Base-by-base conservation (phyloP, 2,888 invertebrate species). In the Nomada hirtipes region DNA sequence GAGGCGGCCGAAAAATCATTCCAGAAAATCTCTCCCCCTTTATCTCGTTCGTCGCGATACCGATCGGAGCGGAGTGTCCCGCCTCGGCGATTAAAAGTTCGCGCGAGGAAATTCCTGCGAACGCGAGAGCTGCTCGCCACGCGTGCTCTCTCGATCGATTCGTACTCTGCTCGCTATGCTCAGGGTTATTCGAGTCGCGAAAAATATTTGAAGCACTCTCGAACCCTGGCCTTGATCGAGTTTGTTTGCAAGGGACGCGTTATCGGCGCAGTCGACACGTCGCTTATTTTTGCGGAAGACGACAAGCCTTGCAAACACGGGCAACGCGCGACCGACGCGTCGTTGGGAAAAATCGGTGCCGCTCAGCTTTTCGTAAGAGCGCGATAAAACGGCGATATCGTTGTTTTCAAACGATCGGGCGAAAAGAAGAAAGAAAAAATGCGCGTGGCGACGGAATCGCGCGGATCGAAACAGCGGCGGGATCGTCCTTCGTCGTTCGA, bases 161-260 rank as follows among this genome's bases (percentile, higher is more conserved):
- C 78, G 53, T n/a, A 26, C 18, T 57, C 55, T 52, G 73, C 71
- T 47, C 60, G 60, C 63, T 79, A 59, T 70, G 78, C 76, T 82
- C 88, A 79, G 84, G 78, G 84, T 85, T 83, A 82, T 57, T 67
- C 50, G 84, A 82, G 69, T 79, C 77, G 86, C 72, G 82, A 85
- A 88, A 88, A 89, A 86, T 85, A 82, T 86, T 88, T 78, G 84
- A 88, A 84, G 88, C 84, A 74, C 87, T 79, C 85, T 85, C 84
- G 84, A 86, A 82, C 83, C 72, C 50, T 72, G 84, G 74, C 89
- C 89, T 88, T 87, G 89, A 78, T 80, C 86, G 88, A 85, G 88
- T 86, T 85, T 88, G 87, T 85, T 88, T 84, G 88, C 86, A 82
- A 86, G 89, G 88, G 80, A 82, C 89, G 85, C 70, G 80, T 89